Evolutionary conservation across 2,113 vertebrate genomes (phyloP).

Genomic region (Delphinus delphis): DNA sequence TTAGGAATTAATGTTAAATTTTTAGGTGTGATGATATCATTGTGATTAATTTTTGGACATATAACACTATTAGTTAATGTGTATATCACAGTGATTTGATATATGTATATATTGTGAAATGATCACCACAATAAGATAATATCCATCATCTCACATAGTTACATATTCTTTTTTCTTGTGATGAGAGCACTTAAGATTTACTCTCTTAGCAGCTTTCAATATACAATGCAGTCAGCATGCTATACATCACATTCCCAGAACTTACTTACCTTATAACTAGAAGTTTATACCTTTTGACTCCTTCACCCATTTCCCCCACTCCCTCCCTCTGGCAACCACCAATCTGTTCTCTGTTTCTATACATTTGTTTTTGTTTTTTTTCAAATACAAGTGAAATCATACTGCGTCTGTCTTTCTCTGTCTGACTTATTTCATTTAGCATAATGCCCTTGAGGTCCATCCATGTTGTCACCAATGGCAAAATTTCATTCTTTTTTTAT

Average conservation of each 20-base stretch:
- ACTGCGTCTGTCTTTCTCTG: background rate
- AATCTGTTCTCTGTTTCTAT: background rate
- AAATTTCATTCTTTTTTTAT: background rate
- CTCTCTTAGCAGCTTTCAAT: background rate
- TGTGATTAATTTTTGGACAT: background rate
- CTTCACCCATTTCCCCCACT: background rate
- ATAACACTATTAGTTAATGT: background rate
- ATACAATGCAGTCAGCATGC: background rate
- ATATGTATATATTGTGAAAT: background rate
- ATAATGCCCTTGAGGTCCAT: background rate
- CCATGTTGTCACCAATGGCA: background rate
- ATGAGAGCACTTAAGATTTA: background rate
- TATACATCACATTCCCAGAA: background rate
- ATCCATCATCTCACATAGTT: background rate
- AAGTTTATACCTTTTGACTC: background rate
- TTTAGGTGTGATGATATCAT: background rate
- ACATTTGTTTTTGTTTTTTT: background rate
- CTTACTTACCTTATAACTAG: background rate
- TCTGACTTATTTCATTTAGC: background rate
- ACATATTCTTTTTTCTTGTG: background rate
- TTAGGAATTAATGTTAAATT: background rate
- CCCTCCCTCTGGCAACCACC: background rate
- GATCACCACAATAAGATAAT: background rate
- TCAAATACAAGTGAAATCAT: background rate
- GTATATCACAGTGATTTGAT: background rate